These are phyloP conservation scores for Holothuria glaberrima DNA, from an alignment of 35 echinoderm and acorn worm genomes.

Conservation along the genomic window DNA sequence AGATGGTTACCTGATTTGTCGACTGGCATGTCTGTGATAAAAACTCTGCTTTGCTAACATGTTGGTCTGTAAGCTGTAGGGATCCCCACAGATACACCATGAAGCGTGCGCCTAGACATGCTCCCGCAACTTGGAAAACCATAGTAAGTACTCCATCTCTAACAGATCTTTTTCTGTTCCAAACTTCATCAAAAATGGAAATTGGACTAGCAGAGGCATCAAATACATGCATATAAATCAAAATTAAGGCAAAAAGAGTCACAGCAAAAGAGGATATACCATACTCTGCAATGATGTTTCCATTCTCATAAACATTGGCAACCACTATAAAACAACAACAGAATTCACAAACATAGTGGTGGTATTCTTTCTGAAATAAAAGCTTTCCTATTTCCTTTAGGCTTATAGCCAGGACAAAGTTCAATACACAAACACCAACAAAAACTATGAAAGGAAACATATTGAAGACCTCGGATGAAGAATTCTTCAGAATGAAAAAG, in stretches of 20 bases:
- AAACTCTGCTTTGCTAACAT: conserved; percentile 40
- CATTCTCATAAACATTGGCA: conserved; percentile 86
- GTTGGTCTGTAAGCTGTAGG: conserved; percentile 51
- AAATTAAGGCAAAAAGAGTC: conserved; percentile 59
- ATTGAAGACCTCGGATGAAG: background rate
- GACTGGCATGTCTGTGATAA: conserved; percentile 50
- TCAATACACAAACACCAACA: conserved; percentile 19
- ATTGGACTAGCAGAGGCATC: conserved; percentile 89
- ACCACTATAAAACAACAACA: conserved; percentile 81
- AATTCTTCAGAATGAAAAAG: no score
- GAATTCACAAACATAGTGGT: conserved; percentile 77
- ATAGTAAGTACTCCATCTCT: conserved; percentile 63
- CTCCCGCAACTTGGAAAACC: conserved; percentile 70
- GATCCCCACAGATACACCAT: conserved; percentile 73
- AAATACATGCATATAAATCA: conserved; percentile 75
- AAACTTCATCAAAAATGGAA: conserved; percentile 66
- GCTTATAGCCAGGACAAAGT: background rate
- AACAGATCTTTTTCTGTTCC: conserved; percentile 67
- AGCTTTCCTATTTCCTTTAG: conserved; percentile 21
- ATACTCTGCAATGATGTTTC: conserved; percentile 69
- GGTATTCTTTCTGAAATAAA: conserved; percentile 57
- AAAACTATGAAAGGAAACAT: conserved; percentile 33
- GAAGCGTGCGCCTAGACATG: conserved; percentile 68
- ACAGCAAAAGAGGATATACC: conserved; percentile 70
- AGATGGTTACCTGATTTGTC: conserved; percentile 61